phyloP scores from a whole-genome alignment of 2,113 vertebrate species.

The Polyodon spathula region DNA sequence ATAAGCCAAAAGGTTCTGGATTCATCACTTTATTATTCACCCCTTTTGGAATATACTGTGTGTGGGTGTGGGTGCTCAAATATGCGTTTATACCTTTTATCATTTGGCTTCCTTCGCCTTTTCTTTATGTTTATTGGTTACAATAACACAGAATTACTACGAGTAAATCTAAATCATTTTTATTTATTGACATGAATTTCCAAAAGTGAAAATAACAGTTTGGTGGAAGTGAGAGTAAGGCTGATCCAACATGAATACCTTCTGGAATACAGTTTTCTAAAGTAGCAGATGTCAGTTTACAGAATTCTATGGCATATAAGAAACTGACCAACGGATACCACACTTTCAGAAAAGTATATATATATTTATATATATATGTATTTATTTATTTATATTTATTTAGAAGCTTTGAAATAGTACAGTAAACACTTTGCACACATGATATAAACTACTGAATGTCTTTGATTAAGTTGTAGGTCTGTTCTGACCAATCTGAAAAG shows the following conservation, averaged over 20 bases:
- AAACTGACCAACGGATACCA: slow-evolving; percentile 61
- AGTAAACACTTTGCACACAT: slow-evolving; percentile 97
- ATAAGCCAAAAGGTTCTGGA: slow-evolving; percentile 23
- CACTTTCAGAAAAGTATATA: slow-evolving; percentile 79
- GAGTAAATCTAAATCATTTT: slow-evolving; percentile 45
- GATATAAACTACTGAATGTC: slow-evolving; percentile 94
- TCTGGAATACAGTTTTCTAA: slow-evolving; percentile 29
- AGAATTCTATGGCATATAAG: slow-evolving; percentile 43
- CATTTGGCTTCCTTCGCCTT: slow-evolving; percentile 39
- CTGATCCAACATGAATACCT: slow-evolving; percentile 25
- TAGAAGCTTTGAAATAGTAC: slow-evolving; percentile 97
- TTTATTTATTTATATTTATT: slow-evolving; percentile 95
- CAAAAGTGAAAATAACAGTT: slow-evolving; percentile 43
- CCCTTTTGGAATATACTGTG: slow-evolving; percentile 37
- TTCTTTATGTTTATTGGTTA: slow-evolving; percentile 46
- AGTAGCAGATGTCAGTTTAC: slow-evolving; percentile 49
- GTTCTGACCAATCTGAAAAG: slow-evolving; percentile 68
- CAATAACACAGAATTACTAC: slow-evolving; percentile 54
- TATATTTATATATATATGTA: slow-evolving; percentile 65
- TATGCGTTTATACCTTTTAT: slow-evolving; percentile 35
- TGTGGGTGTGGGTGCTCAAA: slow-evolving; percentile 35
- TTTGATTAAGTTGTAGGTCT: slow-evolving; percentile 73
- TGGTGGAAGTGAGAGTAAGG: slow-evolving; percentile 41
- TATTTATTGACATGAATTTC: slow-evolving; percentile 48
- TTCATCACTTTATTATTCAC: slow-evolving; percentile 57